Evolutionary conservation across 2,113 vertebrate species (phyloP).

Genomic region (Pseudorhombus dupliciocellatus): DNA sequence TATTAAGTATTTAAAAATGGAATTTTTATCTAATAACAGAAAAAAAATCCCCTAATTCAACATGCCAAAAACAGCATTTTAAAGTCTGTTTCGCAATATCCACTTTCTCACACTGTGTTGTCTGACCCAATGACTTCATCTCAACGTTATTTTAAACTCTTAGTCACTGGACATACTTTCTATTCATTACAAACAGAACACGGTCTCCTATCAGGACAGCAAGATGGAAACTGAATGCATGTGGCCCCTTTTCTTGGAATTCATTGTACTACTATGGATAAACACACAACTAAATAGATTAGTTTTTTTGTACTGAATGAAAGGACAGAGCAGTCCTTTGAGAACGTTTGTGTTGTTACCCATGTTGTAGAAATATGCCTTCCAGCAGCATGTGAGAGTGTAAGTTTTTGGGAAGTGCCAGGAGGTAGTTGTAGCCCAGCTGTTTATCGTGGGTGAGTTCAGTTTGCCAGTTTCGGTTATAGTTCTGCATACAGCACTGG

Average conservation of each 20-base stretch:
- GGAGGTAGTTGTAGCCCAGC: background rate
- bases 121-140: slow-evolving; percentile 56
- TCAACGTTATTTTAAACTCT: slow-evolving; percentile 59
- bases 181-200: slow-evolving; percentile 28
- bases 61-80: slow-evolving; percentile 57
- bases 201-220: slow-evolving; percentile 27
- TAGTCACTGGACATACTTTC: slow-evolving; percentile 45
- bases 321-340: background rate
- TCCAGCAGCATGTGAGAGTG: background rate
- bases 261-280: slow-evolving; percentile 2
- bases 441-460: background rate
- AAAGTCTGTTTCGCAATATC: slow-evolving; percentile 51
- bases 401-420: background rate
- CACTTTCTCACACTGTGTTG: slow-evolving; percentile 44
- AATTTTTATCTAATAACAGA: slow-evolving; percentile 55
- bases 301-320: slow-evolving; percentile 4
- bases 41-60: slow-evolving; percentile 33
- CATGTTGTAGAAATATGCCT: background rate
- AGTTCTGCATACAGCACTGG: background rate
- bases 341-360: background rate
- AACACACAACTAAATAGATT: background rate
- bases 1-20: slow-evolving; percentile 56
- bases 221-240: slow-evolving; percentile 43
- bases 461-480: background rate
- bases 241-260: slow-evolving; percentile 20